phyloP scores from a whole-genome alignment of 1,140 invertebrate species.

The Drosophila obscura region DNA sequence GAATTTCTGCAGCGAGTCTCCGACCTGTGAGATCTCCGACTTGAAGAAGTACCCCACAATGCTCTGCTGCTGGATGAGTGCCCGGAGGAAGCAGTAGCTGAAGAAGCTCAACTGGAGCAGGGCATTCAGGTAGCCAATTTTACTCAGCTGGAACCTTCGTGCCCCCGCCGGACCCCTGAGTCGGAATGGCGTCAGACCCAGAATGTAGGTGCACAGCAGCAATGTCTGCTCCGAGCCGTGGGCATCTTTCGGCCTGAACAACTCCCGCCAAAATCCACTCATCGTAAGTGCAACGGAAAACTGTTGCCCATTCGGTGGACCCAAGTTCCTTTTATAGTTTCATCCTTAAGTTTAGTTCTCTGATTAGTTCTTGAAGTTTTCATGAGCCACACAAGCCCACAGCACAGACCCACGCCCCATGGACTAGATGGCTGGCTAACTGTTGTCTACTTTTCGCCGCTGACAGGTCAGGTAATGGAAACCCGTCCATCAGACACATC shows the following conservation, averaged over 20 bases:
- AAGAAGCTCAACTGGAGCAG: slow-evolving; percentile 73
- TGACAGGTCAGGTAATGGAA: slow-evolving; percentile 65
- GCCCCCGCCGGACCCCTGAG: slow-evolving; percentile 31
- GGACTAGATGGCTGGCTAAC: slow-evolving; percentile 26
- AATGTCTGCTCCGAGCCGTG: slow-evolving; percentile 68
- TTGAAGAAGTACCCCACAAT: slow-evolving; percentile 81
- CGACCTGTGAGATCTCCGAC: slow-evolving; percentile 73
- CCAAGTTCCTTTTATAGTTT: slow-evolving; percentile 51
- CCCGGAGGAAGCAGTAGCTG: slow-evolving; percentile 70
- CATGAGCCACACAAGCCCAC: slow-evolving; percentile 18
- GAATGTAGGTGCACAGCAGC: slow-evolving; percentile 63
- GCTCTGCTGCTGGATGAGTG: slow-evolving; percentile 70
- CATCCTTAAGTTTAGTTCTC: background rate
- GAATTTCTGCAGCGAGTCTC: slow-evolving; percentile 76
- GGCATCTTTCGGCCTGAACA: slow-evolving; percentile 66
- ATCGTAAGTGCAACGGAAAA: slow-evolving; percentile 20
- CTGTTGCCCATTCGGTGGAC: slow-evolving; percentile 13
- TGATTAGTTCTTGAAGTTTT: slow-evolving; percentile 55
- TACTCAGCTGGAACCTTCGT: slow-evolving; percentile 55
- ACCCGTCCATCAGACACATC: slow-evolving; percentile 43
- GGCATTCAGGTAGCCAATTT: slow-evolving; percentile 70
- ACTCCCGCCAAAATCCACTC: slow-evolving; percentile 19
- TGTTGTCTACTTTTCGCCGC: slow-evolving; percentile 39
- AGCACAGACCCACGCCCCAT: background rate
- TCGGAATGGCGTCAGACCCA: slow-evolving; percentile 74